Conservation (phyloP, 1,140 invertebrate genomes). For the Prorops nasuta region DNA sequence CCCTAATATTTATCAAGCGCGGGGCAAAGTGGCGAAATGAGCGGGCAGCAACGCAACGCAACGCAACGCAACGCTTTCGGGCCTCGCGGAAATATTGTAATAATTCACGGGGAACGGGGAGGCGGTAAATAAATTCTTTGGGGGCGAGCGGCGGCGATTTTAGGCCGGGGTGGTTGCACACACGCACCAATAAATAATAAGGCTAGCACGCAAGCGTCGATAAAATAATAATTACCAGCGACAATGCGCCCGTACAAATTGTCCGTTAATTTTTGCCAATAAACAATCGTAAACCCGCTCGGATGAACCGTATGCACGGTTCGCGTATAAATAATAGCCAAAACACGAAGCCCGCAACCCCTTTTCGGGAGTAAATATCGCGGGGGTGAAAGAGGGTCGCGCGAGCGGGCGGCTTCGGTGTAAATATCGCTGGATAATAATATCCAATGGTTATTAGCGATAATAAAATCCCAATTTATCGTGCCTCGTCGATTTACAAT, state of each 20-base stretch:
- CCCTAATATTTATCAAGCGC: too few relatives aligned
- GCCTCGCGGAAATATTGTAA: too few relatives aligned
- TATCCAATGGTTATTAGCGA: constrained; percentile 51
- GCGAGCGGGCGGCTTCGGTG: constrained; percentile 32
- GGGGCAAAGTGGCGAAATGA: too few relatives aligned
- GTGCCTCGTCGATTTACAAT: constrained; percentile 12
- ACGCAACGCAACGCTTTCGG: too few relatives aligned
- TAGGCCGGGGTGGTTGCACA: neutral
- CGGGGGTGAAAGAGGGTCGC: constrained; percentile 17
- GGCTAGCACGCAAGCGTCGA: constrained; percentile 31
- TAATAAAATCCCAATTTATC: constrained; percentile 55
- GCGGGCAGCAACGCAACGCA: too few relatives aligned
- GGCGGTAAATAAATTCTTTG: too few relatives aligned
- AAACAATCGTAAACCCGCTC: constrained; percentile 43
- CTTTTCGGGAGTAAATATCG: constrained; percentile 9
- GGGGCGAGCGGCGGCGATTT: neutral
- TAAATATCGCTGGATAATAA: constrained; percentile 52
- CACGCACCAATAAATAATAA: constrained; percentile 13
- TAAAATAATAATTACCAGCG: constrained; percentile 50
- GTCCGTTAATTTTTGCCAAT: constrained; percentile 53
- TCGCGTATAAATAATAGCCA: constrained; percentile 42
- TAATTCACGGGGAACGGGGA: too few relatives aligned
- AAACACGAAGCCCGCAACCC: constrained; percentile 28
- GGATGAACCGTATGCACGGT: constrained; percentile 36
- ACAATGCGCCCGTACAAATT: constrained; percentile 44